Evolutionary conservation across 2,797 vertebrate species (phyloP).

Genomic region (Sciurus vulgaris): DNA sequence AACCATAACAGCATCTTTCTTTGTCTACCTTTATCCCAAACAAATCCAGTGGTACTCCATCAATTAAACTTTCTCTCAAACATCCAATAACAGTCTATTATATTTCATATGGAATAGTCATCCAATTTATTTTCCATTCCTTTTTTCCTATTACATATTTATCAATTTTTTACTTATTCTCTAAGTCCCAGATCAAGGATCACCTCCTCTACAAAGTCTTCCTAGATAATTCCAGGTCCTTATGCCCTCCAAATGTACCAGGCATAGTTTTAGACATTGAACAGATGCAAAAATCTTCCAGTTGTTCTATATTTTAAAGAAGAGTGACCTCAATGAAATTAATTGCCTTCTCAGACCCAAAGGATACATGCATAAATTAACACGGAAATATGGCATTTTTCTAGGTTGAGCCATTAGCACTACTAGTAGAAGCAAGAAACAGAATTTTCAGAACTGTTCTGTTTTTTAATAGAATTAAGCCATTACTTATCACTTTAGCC

Average conservation of each 20-base stretch:
- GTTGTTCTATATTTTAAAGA: constrained; percentile 54
- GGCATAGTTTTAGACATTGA: constrained; percentile 25
- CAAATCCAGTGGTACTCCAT: not conserved
- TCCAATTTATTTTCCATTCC: not conserved
- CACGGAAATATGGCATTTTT: constrained; percentile 39
- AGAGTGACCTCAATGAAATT: constrained; percentile 61
- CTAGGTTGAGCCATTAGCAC: constrained; percentile 21
- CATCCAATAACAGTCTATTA: not conserved
- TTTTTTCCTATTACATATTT: not conserved
- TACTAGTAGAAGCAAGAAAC: constrained; percentile 62
- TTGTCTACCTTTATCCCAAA: not conserved
- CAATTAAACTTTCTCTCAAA: constrained; percentile 9
- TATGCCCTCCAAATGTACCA: not conserved
- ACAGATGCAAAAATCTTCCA: constrained; percentile 34
- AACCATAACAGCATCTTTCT: not conserved
- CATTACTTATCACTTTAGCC: not conserved
- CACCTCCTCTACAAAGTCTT: constrained; percentile 3
- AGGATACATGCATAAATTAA: constrained; percentile 52
- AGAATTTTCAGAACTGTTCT: constrained; percentile 6
- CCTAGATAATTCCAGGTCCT: not conserved
- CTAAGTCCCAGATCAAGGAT: not conserved
- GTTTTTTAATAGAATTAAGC: constrained; percentile 35
- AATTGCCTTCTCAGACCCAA: constrained; percentile 65
- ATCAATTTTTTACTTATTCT: not conserved
- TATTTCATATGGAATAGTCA: not conserved